Percentiles rank a stretch among this genome's conserved stretches.
phyloP scores from a whole-genome alignment of 2,888 invertebrate species.

The Amblyteles armatorius region DNA sequence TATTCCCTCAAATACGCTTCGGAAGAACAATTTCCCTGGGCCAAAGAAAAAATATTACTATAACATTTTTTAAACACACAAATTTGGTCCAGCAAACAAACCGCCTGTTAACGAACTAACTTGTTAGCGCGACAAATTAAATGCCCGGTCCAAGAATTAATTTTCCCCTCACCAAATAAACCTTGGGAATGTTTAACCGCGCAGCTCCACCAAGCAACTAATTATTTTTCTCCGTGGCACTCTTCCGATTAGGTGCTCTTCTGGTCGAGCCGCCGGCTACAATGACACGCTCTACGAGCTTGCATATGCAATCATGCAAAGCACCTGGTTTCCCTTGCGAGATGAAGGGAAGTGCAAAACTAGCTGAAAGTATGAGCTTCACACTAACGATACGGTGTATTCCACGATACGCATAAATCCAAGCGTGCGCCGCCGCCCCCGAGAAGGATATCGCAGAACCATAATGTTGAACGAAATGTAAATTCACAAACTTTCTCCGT shows the following conservation, averaged over 20 bases:
- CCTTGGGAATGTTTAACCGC: too few species aligned
- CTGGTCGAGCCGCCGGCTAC: not conserved
- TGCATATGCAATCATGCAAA: not conserved
- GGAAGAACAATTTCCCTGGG: too few species aligned
- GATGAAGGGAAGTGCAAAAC: slow-evolving; percentile 5
- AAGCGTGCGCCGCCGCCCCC: not conserved
- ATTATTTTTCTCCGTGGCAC: not conserved
- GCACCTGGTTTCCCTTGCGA: not conserved
- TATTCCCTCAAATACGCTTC: too few species aligned
- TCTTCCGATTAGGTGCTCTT: not conserved
- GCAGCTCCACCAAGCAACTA: too few species aligned
- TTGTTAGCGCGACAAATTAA: too few species aligned
- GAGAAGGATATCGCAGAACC: not conserved
- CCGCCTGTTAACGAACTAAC: too few species aligned
- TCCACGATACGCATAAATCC: not conserved
- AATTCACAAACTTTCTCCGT: not conserved
- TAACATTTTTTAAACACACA: too few species aligned
- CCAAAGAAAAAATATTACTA: too few species aligned
- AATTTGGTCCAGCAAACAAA: too few species aligned
- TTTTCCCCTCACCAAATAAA: too few species aligned
- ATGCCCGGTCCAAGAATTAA: too few species aligned
- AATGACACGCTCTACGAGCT: not conserved
- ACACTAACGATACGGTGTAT: not conserved
- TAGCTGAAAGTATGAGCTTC: not conserved
- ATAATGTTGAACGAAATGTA: not conserved